Base-by-base conservation (phyloP, 2,888 invertebrate species). In the Eurois occulta region DNA sequence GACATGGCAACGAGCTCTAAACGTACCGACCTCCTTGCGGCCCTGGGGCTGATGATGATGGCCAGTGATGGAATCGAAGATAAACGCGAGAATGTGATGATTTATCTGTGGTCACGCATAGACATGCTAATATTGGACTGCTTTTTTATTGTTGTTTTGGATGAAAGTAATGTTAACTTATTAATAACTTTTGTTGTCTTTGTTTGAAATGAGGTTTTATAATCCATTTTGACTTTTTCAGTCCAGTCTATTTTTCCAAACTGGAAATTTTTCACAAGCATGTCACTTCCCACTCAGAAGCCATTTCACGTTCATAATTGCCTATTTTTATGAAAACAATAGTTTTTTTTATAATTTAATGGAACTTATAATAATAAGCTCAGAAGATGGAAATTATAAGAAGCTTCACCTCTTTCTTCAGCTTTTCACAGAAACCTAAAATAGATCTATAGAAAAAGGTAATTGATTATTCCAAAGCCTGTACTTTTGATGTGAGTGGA, bases 31-130 rank as follows among this genome's bases (percentile, higher is more conserved):
- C 81, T 85, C 65, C 65, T 55, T 28, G 55, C 32, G 58, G 41
- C 73, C 78, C 55, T 73, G 72, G 72, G 55, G 24, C 64, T 55
- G 71, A 73, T 60, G 81, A 72, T 78, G 85, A 75, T 80, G 83
- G 80, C 75, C 72, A 38, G 32, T 64, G 85, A 81, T 81, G 70
- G 65, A 60, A 41, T 32, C 55, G 8, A 10, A 73, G 78, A 84
- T 85, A 85, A 80, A 32, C 28, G 38, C 72, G 68, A 41, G 72
- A 75, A 78, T 74, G 66, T 65, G 86, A 83, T 86, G 64, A n/a
- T n/a, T 5, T 76, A 85, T 85, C 85, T 76, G 32, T 68, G 68
- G 80, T 80, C 85, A 86, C 83, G 83, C 74, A 75, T 72, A 83
- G 66, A 41, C 55, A 76, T 69, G 66, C 58, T 64, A 73, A 65